phyloP scores from a whole-genome alignment of 2,113 vertebrate genomes.

The Lucifuga dentata region DNA sequence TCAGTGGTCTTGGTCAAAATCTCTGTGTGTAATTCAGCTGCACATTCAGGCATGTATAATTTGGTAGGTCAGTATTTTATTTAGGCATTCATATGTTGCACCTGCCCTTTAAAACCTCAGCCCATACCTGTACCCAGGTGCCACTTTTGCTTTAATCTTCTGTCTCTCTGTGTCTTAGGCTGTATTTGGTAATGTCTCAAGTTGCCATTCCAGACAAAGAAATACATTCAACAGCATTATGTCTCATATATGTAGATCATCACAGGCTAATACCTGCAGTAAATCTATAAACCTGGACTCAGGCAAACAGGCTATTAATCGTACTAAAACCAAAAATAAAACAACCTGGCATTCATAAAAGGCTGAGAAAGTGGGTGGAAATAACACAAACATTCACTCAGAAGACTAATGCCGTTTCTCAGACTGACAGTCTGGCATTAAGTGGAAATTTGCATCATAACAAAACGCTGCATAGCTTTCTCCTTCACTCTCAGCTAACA shows the following conservation, averaged over 20 bases:
- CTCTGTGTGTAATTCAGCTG: too few relatives aligned
- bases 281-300: constrained; percentile 7
- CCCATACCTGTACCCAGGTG: not conserved
- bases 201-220: too few relatives aligned
- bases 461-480: constrained; percentile 8
- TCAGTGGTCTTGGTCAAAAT: constrained; percentile 35
- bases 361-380: constrained; percentile 23
- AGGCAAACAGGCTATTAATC: constrained; percentile 40
- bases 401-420: constrained; percentile 9
- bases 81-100: not conserved
- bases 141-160: not conserved
- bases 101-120: not conserved
- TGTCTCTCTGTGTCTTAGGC: too few relatives aligned
- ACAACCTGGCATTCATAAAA: constrained; percentile 48
- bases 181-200: too few relatives aligned
- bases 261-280: constrained; percentile 1
- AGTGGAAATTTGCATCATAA: constrained; percentile 30
- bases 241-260: not conserved
- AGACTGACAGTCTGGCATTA: constrained; percentile 34
- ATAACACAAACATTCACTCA: constrained; percentile 13
- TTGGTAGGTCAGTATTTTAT: constrained; percentile 11
- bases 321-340: constrained; percentile 23
- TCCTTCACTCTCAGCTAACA: not conserved
- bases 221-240: not conserved
- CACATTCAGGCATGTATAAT: not conserved